Conservation (phyloP, 2,888 invertebrate species). For the Caenorhabditis panamensis region DNA sequence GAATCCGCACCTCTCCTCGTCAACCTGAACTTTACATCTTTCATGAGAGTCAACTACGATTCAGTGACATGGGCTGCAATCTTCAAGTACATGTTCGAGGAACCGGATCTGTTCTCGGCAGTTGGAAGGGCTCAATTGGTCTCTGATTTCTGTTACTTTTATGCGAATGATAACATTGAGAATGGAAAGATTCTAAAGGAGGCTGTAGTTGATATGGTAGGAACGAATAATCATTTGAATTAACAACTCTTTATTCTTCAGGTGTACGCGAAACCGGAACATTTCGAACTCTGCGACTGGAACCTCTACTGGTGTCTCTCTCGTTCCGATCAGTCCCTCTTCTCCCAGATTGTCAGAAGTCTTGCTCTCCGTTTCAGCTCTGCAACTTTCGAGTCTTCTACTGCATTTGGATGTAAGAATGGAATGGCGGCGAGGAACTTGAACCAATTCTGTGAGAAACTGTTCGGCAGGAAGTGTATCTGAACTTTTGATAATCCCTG, state of each 20-base stretch:
- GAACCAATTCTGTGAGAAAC: conserved; percentile 63
- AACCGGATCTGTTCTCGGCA: conserved; percentile 65
- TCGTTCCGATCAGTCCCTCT: conserved; percentile 52
- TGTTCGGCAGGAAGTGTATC: conserved; percentile 68
- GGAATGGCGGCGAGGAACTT: conserved; percentile 62
- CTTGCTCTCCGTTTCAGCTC: conserved; percentile 61
- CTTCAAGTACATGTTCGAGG: conserved; percentile 68
- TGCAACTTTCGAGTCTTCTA: conserved; percentile 56
- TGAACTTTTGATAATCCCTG: conserved; percentile 11
- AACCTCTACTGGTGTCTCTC: conserved; percentile 71
- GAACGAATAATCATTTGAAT: no score
- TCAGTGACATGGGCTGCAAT: conserved; percentile 68
- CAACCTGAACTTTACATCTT: conserved; percentile 71
- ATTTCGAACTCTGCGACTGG: conserved; percentile 72
- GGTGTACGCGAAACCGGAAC: conserved; percentile 68
- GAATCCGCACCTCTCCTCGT: conserved; percentile 64
- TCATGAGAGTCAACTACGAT: conserved; percentile 73
- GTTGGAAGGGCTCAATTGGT: conserved; percentile 76
- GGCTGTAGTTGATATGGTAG: conserved; percentile 69
- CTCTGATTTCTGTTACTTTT: conserved; percentile 79
- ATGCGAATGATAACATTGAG: conserved; percentile 66
- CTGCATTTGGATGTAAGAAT: conserved; percentile 65
- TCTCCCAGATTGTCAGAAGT: conserved; percentile 54
- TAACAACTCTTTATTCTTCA: no score
- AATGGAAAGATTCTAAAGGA: conserved; percentile 59